Evolutionary conservation across 1,140 invertebrate species (phyloP).

Genomic region (Eriocheir sinensis): DNA sequence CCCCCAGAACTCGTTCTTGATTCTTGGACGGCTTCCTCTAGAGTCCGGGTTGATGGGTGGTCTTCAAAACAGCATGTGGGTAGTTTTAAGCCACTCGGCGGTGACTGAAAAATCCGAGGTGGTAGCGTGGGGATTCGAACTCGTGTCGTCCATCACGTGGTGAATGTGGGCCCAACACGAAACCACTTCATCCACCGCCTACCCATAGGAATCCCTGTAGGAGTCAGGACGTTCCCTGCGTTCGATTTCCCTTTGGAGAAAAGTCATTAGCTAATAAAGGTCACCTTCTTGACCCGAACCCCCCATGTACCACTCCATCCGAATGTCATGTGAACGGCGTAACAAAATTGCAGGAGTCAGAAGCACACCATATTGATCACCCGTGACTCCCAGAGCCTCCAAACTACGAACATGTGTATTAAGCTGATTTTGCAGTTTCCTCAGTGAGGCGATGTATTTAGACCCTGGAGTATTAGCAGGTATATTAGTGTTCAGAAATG

Average conservation of each 20-base stretch:
- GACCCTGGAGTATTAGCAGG: constrained; percentile 32
- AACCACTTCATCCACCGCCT: too few relatives aligned
- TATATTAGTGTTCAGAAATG: not conserved
- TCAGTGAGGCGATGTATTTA: constrained; percentile 36
- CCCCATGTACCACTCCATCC: constrained; percentile 54
- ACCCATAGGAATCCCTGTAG: too few relatives aligned
- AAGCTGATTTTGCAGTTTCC: constrained; percentile 51
- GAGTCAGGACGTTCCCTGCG: constrained; percentile 3
- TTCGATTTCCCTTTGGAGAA: constrained; percentile 57
- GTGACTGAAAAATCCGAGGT: too few relatives aligned
- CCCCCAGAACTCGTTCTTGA: too few relatives aligned
- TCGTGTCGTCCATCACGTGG: too few relatives aligned
- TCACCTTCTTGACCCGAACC: constrained; percentile 57
- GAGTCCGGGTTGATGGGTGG: too few relatives aligned
- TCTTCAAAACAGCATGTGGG: too few relatives aligned
- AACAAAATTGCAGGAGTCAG: too few relatives aligned
- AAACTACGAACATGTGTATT: constrained; percentile 58
- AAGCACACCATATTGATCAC: constrained; percentile 48
- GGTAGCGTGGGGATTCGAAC: too few relatives aligned
- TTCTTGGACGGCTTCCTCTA: too few relatives aligned
- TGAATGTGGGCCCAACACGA: too few relatives aligned
- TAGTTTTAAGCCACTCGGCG: too few relatives aligned
- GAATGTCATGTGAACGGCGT: constrained; percentile 47
- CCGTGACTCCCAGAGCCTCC: constrained; percentile 55
- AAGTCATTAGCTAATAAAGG: constrained; percentile 23